Evolutionary conservation across 1,140 invertebrate species (phyloP).

Genomic region (Drosophila nasuta): DNA sequence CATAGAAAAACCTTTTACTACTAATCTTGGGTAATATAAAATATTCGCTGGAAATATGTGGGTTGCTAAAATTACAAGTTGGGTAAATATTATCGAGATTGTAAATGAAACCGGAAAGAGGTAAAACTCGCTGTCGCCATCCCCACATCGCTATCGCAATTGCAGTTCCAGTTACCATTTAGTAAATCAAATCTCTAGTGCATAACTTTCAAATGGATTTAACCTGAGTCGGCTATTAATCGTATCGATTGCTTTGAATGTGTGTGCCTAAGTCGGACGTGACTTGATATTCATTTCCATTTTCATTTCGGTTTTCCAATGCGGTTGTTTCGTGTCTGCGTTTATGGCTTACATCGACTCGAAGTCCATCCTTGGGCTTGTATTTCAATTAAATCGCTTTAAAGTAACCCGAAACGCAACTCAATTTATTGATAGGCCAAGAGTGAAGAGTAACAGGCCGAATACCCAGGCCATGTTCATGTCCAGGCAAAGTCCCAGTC

Average conservation of each 20-base stretch:
- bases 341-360: slow-evolving; percentile 34
- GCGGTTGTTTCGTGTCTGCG: slow-evolving; percentile 23
- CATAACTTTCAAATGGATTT: slow-evolving; percentile 38
- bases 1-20: too few species aligned
- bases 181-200: slow-evolving; percentile 35
- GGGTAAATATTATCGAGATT: neutral
- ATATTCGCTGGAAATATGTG: neutral
- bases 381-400: slow-evolving; percentile 76
- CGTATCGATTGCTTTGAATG: slow-evolving; percentile 32
- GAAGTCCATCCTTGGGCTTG: slow-evolving; percentile 39
- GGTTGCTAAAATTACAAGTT: neutral
- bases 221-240: slow-evolving; percentile 11
- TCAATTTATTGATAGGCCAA: slow-evolving; percentile 68
- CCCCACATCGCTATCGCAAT: neutral
- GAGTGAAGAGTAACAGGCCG: neutral
- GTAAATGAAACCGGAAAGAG: slow-evolving; percentile 4
- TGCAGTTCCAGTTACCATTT: slow-evolving; percentile 22
- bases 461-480: neutral
- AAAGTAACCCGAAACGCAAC: slow-evolving; percentile 68
- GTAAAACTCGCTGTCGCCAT: neutral
- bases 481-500: neutral
- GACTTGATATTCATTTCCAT: slow-evolving; percentile 55
- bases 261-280: slow-evolving; percentile 17
- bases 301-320: slow-evolving; percentile 40
- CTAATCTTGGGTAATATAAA: neutral